Evolutionary conservation across 2,797 vertebrate species (phyloP).

Genomic region (Thamnophis elegans): DNA sequence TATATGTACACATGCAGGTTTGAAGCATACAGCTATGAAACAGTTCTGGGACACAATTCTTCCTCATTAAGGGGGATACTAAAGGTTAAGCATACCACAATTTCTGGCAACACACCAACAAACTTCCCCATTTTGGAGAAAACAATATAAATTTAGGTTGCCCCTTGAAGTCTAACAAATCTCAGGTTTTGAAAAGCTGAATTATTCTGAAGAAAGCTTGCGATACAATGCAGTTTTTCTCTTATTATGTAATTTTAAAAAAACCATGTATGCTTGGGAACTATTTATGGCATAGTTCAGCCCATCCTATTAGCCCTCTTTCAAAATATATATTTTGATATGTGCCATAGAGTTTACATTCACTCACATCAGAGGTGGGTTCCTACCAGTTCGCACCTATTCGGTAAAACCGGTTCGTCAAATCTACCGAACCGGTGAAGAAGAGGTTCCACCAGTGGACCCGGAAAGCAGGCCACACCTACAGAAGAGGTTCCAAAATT

Average conservation of each 20-base stretch:
- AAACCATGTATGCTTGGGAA: conserved; percentile 50
- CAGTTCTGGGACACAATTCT: not conserved
- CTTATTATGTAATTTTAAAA: conserved; percentile 66
- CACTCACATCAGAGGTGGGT: no score
- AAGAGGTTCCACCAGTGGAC: no score
- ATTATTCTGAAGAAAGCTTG: conserved; percentile 46
- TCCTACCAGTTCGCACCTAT: no score
- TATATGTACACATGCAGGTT: not conserved
- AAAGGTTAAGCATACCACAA: not conserved
- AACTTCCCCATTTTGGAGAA: not conserved
- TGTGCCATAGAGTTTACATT: conserved; percentile 55
- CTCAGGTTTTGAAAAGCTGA: conserved; percentile 51
- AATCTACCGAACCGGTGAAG: no score
- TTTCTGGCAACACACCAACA: not conserved
- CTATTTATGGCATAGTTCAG: conserved; percentile 62
- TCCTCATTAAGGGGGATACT: not conserved
- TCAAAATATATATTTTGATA: conserved; percentile 64
- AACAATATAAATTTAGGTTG: conserved; percentile 45
- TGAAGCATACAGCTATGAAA: not conserved
- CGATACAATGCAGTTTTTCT: conserved; percentile 56
- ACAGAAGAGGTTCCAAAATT: no score
- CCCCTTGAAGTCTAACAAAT: conserved; percentile 37
- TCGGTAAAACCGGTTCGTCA: no score
- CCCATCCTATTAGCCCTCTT: conserved; percentile 55
- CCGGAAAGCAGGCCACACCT: no score